Evolutionary conservation across 2,888 invertebrate genomes (phyloP), one percentile per base, ranked within the genome.

Genomic region (Leptarthrus brevirostris): DNA sequence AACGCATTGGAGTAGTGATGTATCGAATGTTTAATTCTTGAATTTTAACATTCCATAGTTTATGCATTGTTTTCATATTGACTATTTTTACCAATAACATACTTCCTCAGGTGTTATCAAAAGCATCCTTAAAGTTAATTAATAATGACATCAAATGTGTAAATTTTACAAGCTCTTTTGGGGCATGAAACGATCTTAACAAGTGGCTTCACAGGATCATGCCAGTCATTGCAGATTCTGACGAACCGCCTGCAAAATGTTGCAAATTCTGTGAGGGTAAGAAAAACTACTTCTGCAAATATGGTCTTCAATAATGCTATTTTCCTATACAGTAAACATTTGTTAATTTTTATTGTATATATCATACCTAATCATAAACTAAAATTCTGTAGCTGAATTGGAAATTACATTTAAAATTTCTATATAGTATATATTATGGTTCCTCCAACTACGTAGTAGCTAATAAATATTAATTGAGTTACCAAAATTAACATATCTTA

Each of bases 221-320:
- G 89, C 89, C 88, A 87, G 88, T 89, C 86, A 88, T 88, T 86
- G 88, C 87, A 85, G 88, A 88, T 85, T 85, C 86, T 86, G 90
- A 89, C 87, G 89, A 90, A 88, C 93, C 93, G 88, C 91, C 92
- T 90, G 92, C 93, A 87, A 93, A 93, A 88, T 93, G 93, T 91
- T 93, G 93, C 92, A 93, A 92, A 89, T 93, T 93, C 88, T 93
- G 93, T 92, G 93, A 93, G 92, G 93, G 93, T 93, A 91, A 81
- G 83, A 18, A 16, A 52, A 5, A 47, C 8, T n/a, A n/a, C n/a
- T n/a, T 16, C 8, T 16, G 16, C n/a, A 5, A 2, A 47, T 47
- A 36, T 12, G 36, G n/a, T n/a, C n/a, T n/a, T n/a, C n/a, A n/a
- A n/a, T n/a, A n/a, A n/a, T n/a, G n/a, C n/a, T n/a, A n/a, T n/a